Percentiles rank a stretch among this genome's conserved stretches.
Evolutionary conservation across 2,797 vertebrate genomes (phyloP).

Genomic region (Microctenopoma stevenorrisi): DNA sequence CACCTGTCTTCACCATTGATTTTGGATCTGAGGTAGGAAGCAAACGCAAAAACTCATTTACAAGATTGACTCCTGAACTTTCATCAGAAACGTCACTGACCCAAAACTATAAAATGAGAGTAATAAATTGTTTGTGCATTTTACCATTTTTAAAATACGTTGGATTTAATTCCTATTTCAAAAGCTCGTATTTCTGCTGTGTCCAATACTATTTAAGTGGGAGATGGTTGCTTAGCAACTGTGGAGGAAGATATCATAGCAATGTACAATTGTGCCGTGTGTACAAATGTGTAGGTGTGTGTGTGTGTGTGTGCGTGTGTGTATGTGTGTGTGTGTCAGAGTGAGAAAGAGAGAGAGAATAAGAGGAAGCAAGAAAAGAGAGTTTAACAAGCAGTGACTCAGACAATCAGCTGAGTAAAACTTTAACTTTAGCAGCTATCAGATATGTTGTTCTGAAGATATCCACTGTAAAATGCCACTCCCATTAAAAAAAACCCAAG

Average conservation of each 20-base stretch:
- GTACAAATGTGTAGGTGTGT: conserved; percentile 53
- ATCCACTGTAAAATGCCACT: conserved; percentile 4
- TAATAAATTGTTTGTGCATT: conserved; percentile 25
- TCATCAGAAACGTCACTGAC: not conserved
- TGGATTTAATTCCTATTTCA: conserved; percentile 53
- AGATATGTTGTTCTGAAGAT: conserved; percentile 26
- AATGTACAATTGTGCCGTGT: conserved; percentile 56
- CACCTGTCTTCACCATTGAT: conserved; percentile 93
- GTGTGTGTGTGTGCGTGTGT: conserved; percentile 42
- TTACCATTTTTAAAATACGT: conserved; percentile 39
- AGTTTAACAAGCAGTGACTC: conserved; percentile 68
- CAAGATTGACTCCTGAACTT: not conserved
- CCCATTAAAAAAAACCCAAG: conserved; percentile 4
- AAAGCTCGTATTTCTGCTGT: conserved; percentile 45
- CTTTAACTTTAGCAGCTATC: conserved; percentile 38
- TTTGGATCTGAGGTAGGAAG: conserved; percentile 89
- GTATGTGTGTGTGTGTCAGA: conserved; percentile 38
- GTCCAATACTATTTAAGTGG: conserved; percentile 77
- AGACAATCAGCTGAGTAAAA: conserved; percentile 58
- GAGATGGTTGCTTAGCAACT: conserved; percentile 85
- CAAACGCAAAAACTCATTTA: not conserved
- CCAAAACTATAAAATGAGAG: conserved; percentile 3
- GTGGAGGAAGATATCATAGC: conserved; percentile 72
- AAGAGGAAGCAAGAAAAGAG: conserved; percentile 29
- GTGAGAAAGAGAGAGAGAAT: conserved; percentile 15